Percentiles rank a stretch among this genome's conserved stretches.
These are phyloP conservation scores for Bhutanitis thaidina DNA, from an alignment of 2,888 invertebrate genomes.

Conservation along the genomic window DNA sequence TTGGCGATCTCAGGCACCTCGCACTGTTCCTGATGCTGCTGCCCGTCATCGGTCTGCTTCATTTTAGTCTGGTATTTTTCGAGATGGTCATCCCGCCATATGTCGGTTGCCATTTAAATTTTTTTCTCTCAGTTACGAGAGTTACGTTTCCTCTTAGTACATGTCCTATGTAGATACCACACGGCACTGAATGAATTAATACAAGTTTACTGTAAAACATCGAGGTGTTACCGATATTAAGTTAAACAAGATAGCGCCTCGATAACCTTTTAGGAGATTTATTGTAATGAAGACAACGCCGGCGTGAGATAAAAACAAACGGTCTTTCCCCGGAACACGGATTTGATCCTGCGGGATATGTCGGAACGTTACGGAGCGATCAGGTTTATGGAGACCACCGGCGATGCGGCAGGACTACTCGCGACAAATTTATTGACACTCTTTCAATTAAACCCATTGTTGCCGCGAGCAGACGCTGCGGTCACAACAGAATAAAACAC, in stretches of 20 bases:
- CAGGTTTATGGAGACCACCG: constrained; percentile 71
- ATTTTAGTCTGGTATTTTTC: too few species aligned
- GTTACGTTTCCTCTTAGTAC: too few species aligned
- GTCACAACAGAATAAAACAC: constrained; percentile 74
- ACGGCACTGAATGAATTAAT: too few species aligned
- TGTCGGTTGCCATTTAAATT: too few species aligned
- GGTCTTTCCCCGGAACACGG: constrained; percentile 55
- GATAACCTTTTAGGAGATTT: constrained; percentile 60
- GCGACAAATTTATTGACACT: constrained; percentile 79
- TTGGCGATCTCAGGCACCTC: too few species aligned
- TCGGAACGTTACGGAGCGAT: constrained; percentile 46
- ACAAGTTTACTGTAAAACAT: not conserved
- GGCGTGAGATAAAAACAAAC: constrained; percentile 69
- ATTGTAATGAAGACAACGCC: constrained; percentile 68
- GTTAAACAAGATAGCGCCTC: constrained; percentile 43
- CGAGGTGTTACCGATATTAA: constrained; percentile 22
- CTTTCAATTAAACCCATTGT: constrained; percentile 79
- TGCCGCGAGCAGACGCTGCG: constrained; percentile 60
- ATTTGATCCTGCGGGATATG: constrained; percentile 57
- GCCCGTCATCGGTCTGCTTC: too few species aligned
- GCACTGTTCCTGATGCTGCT: too few species aligned
- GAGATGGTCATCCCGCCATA: too few species aligned
- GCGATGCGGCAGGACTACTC: constrained; percentile 52
- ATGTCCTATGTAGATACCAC: too few species aligned
- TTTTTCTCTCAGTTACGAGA: too few species aligned